Evolutionary conservation across 2,888 invertebrate genomes (phyloP).

Genomic region (Argyresthia goedartella): DNA sequence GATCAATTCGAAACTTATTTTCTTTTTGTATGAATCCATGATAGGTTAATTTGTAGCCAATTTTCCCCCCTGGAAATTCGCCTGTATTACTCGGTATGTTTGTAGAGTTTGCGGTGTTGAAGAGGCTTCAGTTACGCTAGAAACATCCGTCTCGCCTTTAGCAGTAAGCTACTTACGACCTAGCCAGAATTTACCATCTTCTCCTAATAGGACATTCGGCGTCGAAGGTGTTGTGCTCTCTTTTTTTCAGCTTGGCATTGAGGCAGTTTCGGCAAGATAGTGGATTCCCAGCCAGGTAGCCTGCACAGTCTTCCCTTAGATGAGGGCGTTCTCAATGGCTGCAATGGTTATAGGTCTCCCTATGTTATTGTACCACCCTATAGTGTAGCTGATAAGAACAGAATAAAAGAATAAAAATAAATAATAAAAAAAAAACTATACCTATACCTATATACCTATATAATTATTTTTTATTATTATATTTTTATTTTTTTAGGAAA

Average conservation of each 20-base stretch:
- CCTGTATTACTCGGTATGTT: background rate
- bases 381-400: too few relatives aligned
- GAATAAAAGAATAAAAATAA: too few relatives aligned
- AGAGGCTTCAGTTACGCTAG: background rate
- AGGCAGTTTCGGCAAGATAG: constrained; percentile 12
- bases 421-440: too few relatives aligned
- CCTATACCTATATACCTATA: too few relatives aligned
- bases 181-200: too few relatives aligned
- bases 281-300: background rate
- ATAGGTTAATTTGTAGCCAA: constrained; percentile 2
- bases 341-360: constrained; percentile 12
- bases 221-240: constrained; percentile 8
- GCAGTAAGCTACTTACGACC: constrained; percentile 13
- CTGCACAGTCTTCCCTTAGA: constrained; percentile 9
- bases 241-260: background rate
- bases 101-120: background rate
- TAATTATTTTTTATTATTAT: too few relatives aligned
- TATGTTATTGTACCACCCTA: too few relatives aligned
- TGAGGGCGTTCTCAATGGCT: constrained; percentile 15
- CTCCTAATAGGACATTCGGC: constrained; percentile 8
- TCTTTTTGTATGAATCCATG: background rate
- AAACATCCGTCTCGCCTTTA: constrained; percentile 9
- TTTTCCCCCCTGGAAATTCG: constrained; percentile 2
- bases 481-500: too few relatives aligned
- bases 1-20: constrained; percentile 1